These are phyloP conservation scores for Drepana falcataria DNA, from an alignment of 2,888 invertebrate genomes.

Conservation along the genomic window DNA sequence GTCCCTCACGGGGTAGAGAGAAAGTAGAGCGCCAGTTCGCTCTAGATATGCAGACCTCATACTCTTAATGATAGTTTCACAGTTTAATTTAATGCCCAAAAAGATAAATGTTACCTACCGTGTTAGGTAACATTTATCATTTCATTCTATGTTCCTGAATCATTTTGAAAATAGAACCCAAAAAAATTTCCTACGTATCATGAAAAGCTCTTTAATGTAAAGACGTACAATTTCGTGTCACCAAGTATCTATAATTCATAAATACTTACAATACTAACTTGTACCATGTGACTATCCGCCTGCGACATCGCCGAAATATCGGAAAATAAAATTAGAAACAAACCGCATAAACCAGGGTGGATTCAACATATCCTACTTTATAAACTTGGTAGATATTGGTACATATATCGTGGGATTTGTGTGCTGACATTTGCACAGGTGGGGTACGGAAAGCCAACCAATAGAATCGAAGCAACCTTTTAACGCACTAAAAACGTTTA, in stretches of 20 bases:
- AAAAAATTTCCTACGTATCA: too few relatives aligned
- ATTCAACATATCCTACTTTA: slow-evolving; percentile 12
- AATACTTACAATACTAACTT: slow-evolving; percentile 1
- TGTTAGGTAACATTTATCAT: too few relatives aligned
- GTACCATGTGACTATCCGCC: background rate
- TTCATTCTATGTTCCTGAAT: too few relatives aligned
- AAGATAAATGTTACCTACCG: too few relatives aligned
- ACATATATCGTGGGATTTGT: slow-evolving; percentile 18
- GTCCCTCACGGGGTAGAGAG: too few relatives aligned
- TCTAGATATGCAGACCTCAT: too few relatives aligned
- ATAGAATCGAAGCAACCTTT: slow-evolving; percentile 61
- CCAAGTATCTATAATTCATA: background rate
- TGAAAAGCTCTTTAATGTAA: background rate
- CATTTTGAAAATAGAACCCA: too few relatives aligned
- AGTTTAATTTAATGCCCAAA: too few relatives aligned
- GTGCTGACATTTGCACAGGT: slow-evolving; percentile 57
- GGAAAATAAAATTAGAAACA: slow-evolving; percentile 13
- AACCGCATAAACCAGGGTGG: slow-evolving; percentile 12
- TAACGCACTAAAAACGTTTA: slow-evolving; percentile 15
- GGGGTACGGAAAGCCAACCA: slow-evolving; percentile 39
- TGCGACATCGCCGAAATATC: slow-evolving; percentile 10
- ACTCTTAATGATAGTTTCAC: too few relatives aligned
- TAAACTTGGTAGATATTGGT: slow-evolving; percentile 7
- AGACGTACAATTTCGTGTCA: background rate
- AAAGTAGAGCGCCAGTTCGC: too few relatives aligned